phyloP scores from a whole-genome alignment of 2,888 invertebrate species.

The Lithophane leautieri region DNA sequence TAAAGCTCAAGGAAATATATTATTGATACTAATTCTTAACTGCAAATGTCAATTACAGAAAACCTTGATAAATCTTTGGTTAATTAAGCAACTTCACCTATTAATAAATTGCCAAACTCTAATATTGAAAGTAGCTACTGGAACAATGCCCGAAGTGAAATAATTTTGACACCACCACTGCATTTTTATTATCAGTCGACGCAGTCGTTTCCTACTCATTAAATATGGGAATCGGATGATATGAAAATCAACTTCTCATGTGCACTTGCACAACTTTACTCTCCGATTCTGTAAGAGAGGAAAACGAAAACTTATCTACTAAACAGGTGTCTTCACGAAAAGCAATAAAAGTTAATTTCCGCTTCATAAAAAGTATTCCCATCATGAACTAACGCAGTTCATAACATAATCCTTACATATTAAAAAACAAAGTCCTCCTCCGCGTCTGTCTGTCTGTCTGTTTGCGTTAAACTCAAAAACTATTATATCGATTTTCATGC shows the following conservation, averaged over 20 bases:
- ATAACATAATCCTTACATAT: constrained; percentile 44
- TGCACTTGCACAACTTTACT: neutral
- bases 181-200: neutral
- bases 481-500: no score
- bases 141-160: neutral
- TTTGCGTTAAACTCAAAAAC: no score
- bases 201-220: neutral
- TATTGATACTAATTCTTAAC: neutral
- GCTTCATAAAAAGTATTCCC: constrained; percentile 19
- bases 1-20: neutral
- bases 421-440: no score
- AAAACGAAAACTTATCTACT: constrained; percentile 25
- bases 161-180: neutral
- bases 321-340: constrained; percentile 12
- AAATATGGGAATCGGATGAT: neutral
- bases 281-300: neutral
- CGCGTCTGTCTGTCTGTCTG: no score
- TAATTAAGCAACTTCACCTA: neutral
- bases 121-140: neutral
- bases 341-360: constrained; percentile 30
- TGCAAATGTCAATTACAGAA: neutral
- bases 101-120: neutral
- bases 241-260: neutral
- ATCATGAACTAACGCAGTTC: constrained; percentile 34
- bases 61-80: neutral